Conservation (phyloP, 2,797 vertebrate species). For the Streptopelia turtur region DNA sequence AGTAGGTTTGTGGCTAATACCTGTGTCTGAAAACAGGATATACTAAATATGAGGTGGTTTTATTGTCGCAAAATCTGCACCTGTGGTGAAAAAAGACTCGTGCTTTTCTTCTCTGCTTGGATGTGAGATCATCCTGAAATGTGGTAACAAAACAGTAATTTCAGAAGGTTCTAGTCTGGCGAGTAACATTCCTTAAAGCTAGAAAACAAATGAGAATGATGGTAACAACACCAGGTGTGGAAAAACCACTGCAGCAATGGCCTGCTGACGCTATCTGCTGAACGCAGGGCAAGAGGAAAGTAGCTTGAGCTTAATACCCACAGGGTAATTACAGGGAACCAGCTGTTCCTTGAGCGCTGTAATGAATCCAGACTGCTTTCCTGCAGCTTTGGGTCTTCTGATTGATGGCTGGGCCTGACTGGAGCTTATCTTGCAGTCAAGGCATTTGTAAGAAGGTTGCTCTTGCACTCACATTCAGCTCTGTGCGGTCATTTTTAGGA, state of each 20-base stretch:
- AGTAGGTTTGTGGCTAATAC: neutral
- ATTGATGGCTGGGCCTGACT: neutral
- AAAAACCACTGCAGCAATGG: neutral
- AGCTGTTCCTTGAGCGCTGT: neutral
- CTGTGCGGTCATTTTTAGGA: neutral
- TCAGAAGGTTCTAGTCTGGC: neutral
- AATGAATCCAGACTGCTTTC: neutral
- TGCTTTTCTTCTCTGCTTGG: neutral
- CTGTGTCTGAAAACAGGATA: neutral
- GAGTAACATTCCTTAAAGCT: neutral
- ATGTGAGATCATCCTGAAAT: neutral
- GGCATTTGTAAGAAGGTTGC: neutral
- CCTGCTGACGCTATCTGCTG: neutral
- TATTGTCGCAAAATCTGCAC: neutral
- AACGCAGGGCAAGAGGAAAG: neutral
- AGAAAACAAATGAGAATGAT: neutral
- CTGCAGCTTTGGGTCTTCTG: neutral
- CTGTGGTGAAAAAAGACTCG: neutral
- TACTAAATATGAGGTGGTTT: neutral
- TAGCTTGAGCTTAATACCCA: neutral
- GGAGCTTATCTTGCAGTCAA: neutral
- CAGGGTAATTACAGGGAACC: neutral
- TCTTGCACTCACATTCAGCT: neutral
- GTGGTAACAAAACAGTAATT: neutral
- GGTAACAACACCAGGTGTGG: neutral